Conservation (phyloP, 2,797 vertebrate genomes). For the Phyllotis vaccarum region DNA sequence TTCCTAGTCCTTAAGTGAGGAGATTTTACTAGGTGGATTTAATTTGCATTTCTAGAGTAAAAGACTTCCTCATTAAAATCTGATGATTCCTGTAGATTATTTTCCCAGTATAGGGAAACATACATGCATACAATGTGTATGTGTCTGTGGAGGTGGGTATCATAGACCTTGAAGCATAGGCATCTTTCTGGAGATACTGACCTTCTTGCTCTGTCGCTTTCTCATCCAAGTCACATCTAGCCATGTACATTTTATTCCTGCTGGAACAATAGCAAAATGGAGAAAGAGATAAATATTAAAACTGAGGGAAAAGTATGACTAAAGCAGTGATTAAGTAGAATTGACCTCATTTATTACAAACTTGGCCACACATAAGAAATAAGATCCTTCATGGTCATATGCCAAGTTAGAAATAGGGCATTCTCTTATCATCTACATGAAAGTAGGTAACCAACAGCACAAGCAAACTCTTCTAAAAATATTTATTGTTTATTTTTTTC, state of each 20-base stretch:
- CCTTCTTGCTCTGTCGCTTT: background rate
- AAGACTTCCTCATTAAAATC: background rate
- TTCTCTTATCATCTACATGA: background rate
- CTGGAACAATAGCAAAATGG: background rate
- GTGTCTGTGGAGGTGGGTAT: background rate
- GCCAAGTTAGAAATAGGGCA: background rate
- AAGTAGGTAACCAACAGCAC: background rate
- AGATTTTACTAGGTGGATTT: background rate
- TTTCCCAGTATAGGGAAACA: background rate
- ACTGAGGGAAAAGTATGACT: background rate
- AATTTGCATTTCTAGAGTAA: background rate
- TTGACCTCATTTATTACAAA: background rate
- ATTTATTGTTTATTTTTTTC: background rate
- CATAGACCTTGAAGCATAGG: background rate
- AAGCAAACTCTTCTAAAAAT: no score
- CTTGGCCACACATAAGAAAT: background rate
- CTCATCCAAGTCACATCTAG: background rate
- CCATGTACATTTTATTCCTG: background rate
- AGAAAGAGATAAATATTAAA: background rate
- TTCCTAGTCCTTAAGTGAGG: conserved; percentile 39
- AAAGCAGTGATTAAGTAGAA: background rate
- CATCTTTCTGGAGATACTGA: background rate
- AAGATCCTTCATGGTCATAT: background rate
- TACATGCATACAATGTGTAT: background rate
- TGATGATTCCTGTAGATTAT: background rate